Percentiles rank a stretch among this genome's conserved stretches.
Conservation (phyloP, 1,140 invertebrate genomes). For the Diploscapter pachys region DNA sequence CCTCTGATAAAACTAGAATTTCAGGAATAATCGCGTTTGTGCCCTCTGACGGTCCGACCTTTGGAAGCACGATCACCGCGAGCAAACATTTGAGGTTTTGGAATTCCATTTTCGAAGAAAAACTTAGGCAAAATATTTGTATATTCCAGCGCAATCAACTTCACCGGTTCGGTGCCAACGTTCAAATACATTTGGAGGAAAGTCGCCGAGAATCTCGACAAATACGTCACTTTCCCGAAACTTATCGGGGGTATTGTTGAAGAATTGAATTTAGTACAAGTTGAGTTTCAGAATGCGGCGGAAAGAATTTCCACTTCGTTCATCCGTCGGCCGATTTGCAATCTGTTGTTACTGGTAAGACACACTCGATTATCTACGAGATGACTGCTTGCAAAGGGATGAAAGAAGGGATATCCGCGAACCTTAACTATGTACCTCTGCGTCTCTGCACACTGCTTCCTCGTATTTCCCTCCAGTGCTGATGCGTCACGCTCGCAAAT, state of each 20-base stretch:
- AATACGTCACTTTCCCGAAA: conserved; percentile 84
- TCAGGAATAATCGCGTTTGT: conserved; percentile 95
- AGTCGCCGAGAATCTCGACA: conserved; percentile 81
- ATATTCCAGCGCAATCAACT: conserved; percentile 76
- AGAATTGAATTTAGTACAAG: conserved; percentile 12
- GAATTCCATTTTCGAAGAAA: neutral
- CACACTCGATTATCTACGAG: neutral
- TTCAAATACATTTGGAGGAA: conserved; percentile 88
- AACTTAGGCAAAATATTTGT: neutral
- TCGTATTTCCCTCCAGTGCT: no score
- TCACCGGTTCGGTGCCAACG: conserved; percentile 88
- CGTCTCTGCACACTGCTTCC: no score
- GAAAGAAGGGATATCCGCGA: no score
- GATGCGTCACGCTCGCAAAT: no score
- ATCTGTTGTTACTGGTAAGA: conserved; percentile 71
- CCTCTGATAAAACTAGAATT: conserved; percentile 62
- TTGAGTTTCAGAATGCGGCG: conserved; percentile 77
- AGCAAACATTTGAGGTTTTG: conserved; percentile 73
- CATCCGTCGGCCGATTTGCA: conserved; percentile 83
- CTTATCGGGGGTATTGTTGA: conserved; percentile 69
- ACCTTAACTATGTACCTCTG: no score
- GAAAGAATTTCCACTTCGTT: conserved; percentile 97
- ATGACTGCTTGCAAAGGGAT: no score
- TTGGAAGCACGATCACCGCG: conserved; percentile 83
- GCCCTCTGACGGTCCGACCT: conserved; percentile 86